A percentile compares a stretch with the other conserved stretches of the same genome.
Conservation (phyloP, 2,888 invertebrate genomes). For the Odontocerum albicorne region DNA sequence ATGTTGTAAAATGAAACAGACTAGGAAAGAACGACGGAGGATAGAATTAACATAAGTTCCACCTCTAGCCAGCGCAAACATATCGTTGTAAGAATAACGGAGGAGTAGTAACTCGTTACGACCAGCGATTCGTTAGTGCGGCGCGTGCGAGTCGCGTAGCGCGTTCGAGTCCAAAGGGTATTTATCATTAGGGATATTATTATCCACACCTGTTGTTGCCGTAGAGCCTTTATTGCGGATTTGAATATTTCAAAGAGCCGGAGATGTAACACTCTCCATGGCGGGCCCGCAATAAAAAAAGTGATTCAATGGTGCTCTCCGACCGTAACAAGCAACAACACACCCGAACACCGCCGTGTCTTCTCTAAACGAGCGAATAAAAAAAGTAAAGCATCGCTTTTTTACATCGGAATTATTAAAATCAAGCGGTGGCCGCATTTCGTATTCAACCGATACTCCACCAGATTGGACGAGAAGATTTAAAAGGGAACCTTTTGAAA, state of each 20-base stretch:
- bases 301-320: conserved; percentile 32
- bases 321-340: conserved; percentile 34
- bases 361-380: conserved; percentile 13
- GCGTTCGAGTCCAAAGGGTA: conserved; percentile 8
- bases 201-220: conserved; percentile 36
- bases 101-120: no score
- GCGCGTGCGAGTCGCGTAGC: no score
- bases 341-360: conserved; percentile 12
- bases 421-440: conserved; percentile 13
- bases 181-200: conserved; percentile 35
- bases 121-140: no score
- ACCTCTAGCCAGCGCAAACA: no score
- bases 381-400: conserved; percentile 12
- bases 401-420: conserved; percentile 24
- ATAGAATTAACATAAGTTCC: no score
- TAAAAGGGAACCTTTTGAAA: no score
- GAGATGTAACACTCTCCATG: conserved; percentile 21
- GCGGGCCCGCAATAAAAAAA: conserved; percentile 32
- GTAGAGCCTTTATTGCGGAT: conserved; percentile 29
- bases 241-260: conserved; percentile 33
- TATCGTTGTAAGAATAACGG: no score
- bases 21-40: no score
- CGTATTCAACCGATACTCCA: background rate
- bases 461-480: no score
- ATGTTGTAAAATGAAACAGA: no score